Evolutionary conservation across 2,888 invertebrate species (phyloP), one percentile per base, ranked within the genome.

Genomic region (Synergus laeviventris): DNA sequence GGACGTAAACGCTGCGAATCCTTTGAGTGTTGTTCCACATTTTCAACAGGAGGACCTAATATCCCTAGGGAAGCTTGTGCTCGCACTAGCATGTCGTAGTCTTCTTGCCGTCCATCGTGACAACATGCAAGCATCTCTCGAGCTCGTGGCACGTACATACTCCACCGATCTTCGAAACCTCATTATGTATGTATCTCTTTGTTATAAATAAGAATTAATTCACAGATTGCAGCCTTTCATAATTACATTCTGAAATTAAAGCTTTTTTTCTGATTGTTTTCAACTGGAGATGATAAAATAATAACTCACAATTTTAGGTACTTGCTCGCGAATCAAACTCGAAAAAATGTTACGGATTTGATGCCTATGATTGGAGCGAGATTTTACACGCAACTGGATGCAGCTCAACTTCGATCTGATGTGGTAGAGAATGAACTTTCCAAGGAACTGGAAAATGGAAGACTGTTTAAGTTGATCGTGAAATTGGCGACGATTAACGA

Each of bases 281-380:
- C 16, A 38, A 36, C 76, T 54, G 45, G 9, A 38, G 9, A 62
- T 3, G 8, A 11, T 24, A 24, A 24, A 16, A 59, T 56, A 24
- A 60, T 16, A 39, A 18, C 2, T 24, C 66, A 42, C 36, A 42
- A n/a, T 73, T 88, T 89, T 84, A 96, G 96, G 91, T 97, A 96
- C 91, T 92, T 97, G 89, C 92, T 97, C 87, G 93, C 95, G 64
- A 93, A 94, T 85, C 92, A 92, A 85, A 87, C 91, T 76, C 93
- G 95, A 84, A 95, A 96, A 87, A 96, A 95, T 86, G 96, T 99
- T 79, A 97, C 97, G 82, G 99, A 99, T 92, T 94, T 99, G 86
- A 99, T 99, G 99, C 99, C 99, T 39, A 98, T 99, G 98, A 99
- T 99, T 86, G 99, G 97, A 62, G 98, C 98, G 62, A 93, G 99